Conservation (phyloP, 2,113 vertebrate genomes). For the Anguilla rostrata region DNA sequence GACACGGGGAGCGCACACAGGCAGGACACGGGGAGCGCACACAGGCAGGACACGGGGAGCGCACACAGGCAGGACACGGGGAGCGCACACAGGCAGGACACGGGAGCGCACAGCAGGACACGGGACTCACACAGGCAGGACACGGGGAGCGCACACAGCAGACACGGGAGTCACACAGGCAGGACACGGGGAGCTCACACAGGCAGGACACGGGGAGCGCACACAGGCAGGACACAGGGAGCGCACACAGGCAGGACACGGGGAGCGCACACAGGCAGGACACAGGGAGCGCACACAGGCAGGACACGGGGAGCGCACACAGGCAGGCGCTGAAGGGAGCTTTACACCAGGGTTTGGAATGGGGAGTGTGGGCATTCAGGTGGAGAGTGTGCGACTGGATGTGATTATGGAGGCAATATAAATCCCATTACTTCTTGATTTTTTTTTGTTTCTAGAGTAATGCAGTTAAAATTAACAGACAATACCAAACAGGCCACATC, state of each 20-base stretch:
- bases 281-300: conserved; percentile 11
- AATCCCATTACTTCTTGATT: not conserved
- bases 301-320: too few relatives aligned
- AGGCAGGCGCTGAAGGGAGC: not conserved
- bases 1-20: too few relatives aligned
- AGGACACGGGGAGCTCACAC: too few relatives aligned
- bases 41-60: conserved; percentile 27
- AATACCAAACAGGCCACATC: not conserved
- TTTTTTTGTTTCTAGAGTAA: conserved; percentile 1
- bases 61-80: not conserved
- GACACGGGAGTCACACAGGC: conserved; percentile 13
- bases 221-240: conserved; percentile 19
- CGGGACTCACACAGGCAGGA: not conserved
- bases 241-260: not conserved
- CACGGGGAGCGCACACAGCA: too few relatives aligned
- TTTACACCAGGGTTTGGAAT: conserved; percentile 27
- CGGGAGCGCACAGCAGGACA: conserved; percentile 23
- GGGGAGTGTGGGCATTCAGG: not conserved
- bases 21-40: conserved; percentile 11
- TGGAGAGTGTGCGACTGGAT: not conserved
- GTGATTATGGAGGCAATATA: not conserved
- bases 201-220: conserved; percentile 21
- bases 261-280: too few relatives aligned
- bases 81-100: too few relatives aligned
- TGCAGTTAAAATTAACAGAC: not conserved